A percentile compares a stretch with the other conserved stretches of the same genome.
phyloP scores from a whole-genome alignment of 2,888 invertebrate species.

The Leptogaster cylindrica region DNA sequence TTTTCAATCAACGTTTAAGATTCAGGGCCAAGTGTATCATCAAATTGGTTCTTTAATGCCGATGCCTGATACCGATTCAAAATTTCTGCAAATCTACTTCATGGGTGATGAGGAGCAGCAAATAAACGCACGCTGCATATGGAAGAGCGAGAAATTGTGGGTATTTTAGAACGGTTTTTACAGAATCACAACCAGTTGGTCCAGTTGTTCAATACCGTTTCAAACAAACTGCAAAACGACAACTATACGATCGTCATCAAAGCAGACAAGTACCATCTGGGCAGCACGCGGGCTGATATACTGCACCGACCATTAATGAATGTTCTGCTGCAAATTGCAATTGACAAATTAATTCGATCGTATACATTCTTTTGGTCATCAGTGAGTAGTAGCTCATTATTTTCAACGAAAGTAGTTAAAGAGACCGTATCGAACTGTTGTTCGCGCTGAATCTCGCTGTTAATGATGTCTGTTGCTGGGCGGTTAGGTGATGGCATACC shows the following conservation, averaged over 20 bases:
- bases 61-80: constrained; percentile 22
- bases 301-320: constrained; percentile 44
- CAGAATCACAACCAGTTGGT: constrained; percentile 44
- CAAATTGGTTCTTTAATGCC: constrained; percentile 9
- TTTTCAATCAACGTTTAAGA: constrained; percentile 15
- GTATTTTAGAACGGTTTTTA: constrained; percentile 43
- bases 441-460: constrained; percentile 27
- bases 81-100: constrained; percentile 16
- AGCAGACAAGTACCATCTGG: constrained; percentile 51
- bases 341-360: no score
- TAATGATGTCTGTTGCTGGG: constrained; percentile 34
- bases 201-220: constrained; percentile 46
- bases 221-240: constrained; percentile 42
- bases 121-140: not conserved
- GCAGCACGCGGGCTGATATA: constrained; percentile 37
- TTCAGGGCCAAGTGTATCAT: constrained; percentile 24
- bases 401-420: constrained; percentile 36
- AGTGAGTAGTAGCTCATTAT: no score
- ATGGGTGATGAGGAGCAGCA: constrained; percentile 22
- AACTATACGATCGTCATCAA: constrained; percentile 49
- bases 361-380: no score
- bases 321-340: no score
- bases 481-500: constrained; percentile 46
- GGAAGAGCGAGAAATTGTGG: constrained; percentile 20
- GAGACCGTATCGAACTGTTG: constrained; percentile 11